Evolutionary conservation across 2,888 invertebrate genomes (phyloP), one percentile per base, ranked within the genome.

Genomic region (Celastrina argiolus): DNA sequence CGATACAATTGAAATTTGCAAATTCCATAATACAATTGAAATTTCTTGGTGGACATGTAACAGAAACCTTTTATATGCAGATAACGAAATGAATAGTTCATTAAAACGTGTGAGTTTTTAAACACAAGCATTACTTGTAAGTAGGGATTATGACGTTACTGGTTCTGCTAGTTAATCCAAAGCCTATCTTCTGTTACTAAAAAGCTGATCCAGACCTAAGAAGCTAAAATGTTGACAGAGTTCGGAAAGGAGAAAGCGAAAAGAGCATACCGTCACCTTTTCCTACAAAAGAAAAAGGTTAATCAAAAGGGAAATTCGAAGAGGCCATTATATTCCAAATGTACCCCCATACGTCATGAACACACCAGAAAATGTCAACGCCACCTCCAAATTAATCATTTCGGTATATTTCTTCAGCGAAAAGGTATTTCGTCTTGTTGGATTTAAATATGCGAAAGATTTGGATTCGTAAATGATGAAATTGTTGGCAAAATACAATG

Each of bases 231-330:
- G 22, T 12, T 51, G 51, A 26, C 12, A 51, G 12, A 51, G 51
- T 5, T 51, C 0, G 22, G 22, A 12, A 22, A 26, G 10, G 8
- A 22, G 2, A 51, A 51, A 26, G 51, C 12, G 2, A 51, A 51
- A 26, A 18, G 45, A 51, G 26, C 22, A 16, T 22, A 22, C 26
- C 51, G 51, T 14, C 26, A 51, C 51, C 51, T 51, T 51, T 51
- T 51, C 51, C 12, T 22, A 51, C 22, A 51, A 51, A 51, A 51
- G 51, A 51, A 22, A 18, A 51, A 51, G 51, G 51, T 51, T 51
- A 51, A 51, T 26, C 51, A 51, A 51, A 51, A 51, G 51, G 22
- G 51, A 51, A 51, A 51, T 51, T 22, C 51, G 51, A 51, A 51
- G 26, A 51, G 51, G 51, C 51, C 51, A 51, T 51, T 51, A 51